Evolutionary conservation across 1,140 invertebrate species (phyloP), one percentile per base, ranked within the genome.

Genomic region (Drosophila lacteicornis): DNA sequence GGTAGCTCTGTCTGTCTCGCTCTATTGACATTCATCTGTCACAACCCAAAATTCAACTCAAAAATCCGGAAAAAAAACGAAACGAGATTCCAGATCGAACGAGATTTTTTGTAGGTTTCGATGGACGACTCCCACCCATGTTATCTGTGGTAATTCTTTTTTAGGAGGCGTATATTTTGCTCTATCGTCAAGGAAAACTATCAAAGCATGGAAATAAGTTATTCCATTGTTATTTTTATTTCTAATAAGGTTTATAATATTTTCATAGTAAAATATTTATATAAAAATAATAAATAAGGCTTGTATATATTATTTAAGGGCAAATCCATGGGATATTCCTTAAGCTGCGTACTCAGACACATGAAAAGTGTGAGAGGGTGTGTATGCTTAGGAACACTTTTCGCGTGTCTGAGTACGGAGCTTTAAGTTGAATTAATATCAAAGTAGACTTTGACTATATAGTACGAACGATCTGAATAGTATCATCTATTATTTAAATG

Each of bases 21-120:
- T 85, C 85, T 90, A 90, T 88, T 90, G 85, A 90, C 85, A 90
- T 88, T 84, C 79, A 86, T 85, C 81, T 90, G 85, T 90, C 85
- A 90, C 75, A 90, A 90, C 82, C 61, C 40, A 80, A 65, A 79
- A 73, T 74, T 55, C 58, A 59, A 56, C 53, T 56, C 53, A 56
- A 56, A 55, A 75, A 50, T 33, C 47, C 30, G 4, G 9, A 53
- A 49, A 60, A 60, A 40, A 43, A 40, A 2, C 70, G 33, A 70
- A 67, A 63, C 45, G 6, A 67, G 42, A 70, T 68, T 47, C 40
- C 17, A 67, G 65, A 68, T 19, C 53, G 8, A 56, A 25, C 19
- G 8, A 25, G 19, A 40, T 56, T 40, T 40, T 55, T 6, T 38
- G 53, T 22, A n/a, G 17, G 33, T 55, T 55, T 22, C 11, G 6